Evolutionary conservation across 2,797 vertebrate species (phyloP), one percentile per base, ranked within the genome.

Genomic region (Okamejei kenojei): DNA sequence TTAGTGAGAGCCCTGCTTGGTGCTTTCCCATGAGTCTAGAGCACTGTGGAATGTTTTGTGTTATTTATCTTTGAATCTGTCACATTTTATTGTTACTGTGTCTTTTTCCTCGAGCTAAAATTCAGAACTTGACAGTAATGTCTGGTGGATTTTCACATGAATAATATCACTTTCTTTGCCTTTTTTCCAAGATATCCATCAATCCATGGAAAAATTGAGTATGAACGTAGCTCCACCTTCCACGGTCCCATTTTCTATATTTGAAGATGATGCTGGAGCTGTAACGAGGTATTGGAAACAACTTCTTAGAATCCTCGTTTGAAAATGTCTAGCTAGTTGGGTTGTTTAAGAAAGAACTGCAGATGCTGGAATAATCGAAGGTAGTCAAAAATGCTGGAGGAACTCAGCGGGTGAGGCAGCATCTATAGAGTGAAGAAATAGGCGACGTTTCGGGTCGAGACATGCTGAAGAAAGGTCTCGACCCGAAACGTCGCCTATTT

Each of bases 261-360:
- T 98, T 95, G 97, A 98, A 96, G 99, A 99, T 93, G 95, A 97
- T 61, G 94, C 94, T 0, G 94, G 94, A 93, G 97, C 97, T 93
- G 98, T 97, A 35, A 71, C 94, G 5, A 35, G 97, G 98, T 99
- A 95, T 96, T 95, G 93, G 93, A 71, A 13, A 0, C 63, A 35
- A 63, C 32, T 88, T 88, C 63, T 88, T 88, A n/a, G 32, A 76
- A 76, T 45, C 6, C 26, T 74, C 29, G 54, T 38, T 71, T 38
- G 23, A 74, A 58, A 54, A 92, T 45, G 4, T 54, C 23, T 74
- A 45, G 19, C 71, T 38, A 76, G 35, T 92, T 54, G 45, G 45
- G 45, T 6, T 54, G 45, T 54, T 54, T 54, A 54, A 54, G 45
- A 54, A 54, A 54, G 45, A 54, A 54, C 45, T 6, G 45, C 45